Percentiles rank a stretch among this genome's conserved stretches.
phyloP scores from a whole-genome alignment of 1,140 invertebrate species.

The Pseudomyrmex concolor region DNA sequence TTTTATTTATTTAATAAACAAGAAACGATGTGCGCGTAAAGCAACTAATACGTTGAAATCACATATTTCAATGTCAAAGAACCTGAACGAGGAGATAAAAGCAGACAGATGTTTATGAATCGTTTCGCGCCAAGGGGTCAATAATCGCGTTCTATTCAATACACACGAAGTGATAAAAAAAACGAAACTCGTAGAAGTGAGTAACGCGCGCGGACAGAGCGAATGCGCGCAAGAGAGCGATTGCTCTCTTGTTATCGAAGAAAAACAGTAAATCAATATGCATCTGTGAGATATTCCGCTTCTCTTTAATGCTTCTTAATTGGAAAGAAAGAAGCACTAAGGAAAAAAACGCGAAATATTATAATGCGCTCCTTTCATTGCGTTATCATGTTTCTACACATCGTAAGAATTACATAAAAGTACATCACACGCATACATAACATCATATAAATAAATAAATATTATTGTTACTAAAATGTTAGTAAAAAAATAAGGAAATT shows the following conservation, averaged over 20 bases:
- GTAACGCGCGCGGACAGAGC: not conserved
- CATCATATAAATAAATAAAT: too few species aligned
- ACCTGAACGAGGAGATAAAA: slow-evolving; percentile 50
- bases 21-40: too few species aligned
- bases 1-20: too few species aligned
- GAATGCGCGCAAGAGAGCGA: not conserved
- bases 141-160: slow-evolving; percentile 42
- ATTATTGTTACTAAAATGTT: too few species aligned
- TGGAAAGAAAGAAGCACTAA: too few species aligned
- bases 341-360: too few species aligned
- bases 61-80: not conserved
- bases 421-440: too few species aligned
- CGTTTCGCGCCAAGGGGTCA: slow-evolving; percentile 45
- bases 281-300: not conserved
- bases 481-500: too few species aligned
- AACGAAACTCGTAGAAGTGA: not conserved
- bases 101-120: slow-evolving; percentile 27
- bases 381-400: too few species aligned
- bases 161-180: slow-evolving; percentile 49
- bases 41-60: too few species aligned
- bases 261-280: not conserved
- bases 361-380: too few species aligned
- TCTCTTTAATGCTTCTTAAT: not conserved
- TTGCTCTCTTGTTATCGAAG: not conserved
- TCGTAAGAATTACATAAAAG: too few species aligned